Evolutionary conservation across 2,113 vertebrate species (phyloP).

Genomic region (Actenoides hombroni): DNA sequence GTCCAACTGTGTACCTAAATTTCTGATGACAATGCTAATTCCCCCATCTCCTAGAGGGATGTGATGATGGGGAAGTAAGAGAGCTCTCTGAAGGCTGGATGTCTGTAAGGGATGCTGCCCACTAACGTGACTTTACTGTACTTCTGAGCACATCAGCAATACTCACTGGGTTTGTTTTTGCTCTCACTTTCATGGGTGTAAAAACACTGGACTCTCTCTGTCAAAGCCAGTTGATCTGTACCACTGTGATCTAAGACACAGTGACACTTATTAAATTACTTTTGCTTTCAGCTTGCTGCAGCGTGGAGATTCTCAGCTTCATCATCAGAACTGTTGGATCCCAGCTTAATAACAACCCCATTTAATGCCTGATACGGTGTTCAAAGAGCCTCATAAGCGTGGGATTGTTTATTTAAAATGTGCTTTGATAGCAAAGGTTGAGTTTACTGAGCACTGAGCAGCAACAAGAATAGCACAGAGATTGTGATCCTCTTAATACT

Average conservation of each 20-base stretch:
- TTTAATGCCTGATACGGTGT: not conserved
- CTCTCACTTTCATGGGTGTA: not conserved
- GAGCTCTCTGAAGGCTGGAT: not conserved
- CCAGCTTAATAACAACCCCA: not conserved
- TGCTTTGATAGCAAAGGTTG: not conserved
- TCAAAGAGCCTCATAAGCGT: not conserved
- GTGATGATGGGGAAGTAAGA: not conserved
- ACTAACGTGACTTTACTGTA: fast-evolving
- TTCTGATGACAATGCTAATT: not conserved
- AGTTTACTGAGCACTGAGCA: not conserved
- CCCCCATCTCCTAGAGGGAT: not conserved
- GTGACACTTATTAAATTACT: not conserved
- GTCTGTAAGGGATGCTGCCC: not conserved
- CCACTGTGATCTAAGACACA: not conserved
- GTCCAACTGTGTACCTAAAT: no score
- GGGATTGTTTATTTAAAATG: not conserved
- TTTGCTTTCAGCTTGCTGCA: not conserved
- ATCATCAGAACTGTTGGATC: not conserved
- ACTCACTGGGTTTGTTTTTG: not conserved
- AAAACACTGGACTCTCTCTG: not conserved
- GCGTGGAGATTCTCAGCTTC: not conserved
- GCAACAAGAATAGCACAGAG: not conserved
- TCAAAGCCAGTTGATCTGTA: not conserved
- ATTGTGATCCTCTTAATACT: not conserved
- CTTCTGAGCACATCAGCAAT: not conserved